A percentile compares a stretch with the other conserved stretches of the same genome.
Conservation (phyloP, 1,140 invertebrate species). For the Physella acuta region DNA sequence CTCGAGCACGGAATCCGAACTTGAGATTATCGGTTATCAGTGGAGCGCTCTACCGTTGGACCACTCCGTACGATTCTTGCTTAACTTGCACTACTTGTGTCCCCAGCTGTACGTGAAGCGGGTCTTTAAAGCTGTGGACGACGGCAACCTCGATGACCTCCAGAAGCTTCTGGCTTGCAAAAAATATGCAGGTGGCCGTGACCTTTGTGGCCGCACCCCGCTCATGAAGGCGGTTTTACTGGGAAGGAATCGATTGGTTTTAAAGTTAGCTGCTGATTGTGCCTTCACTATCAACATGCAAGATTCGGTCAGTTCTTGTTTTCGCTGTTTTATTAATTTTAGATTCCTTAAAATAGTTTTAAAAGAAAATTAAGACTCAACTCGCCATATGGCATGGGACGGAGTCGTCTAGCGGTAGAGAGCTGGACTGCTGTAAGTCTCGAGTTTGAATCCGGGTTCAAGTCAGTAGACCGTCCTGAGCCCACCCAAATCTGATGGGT, state of each 20-base stretch:
- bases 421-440: too few species aligned
- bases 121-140: conserved; percentile 43
- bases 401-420: too few species aligned
- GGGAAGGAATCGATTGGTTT: conserved; percentile 27
- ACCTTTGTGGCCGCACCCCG: conserved; percentile 47
- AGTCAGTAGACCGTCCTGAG: too few species aligned
- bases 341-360: background rate
- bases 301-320: conserved; percentile 39
- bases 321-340: background rate
- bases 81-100: too few species aligned
- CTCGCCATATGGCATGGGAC: too few species aligned
- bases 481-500: too few species aligned
- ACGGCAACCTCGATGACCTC: conserved; percentile 35
- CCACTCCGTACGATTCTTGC: too few species aligned
- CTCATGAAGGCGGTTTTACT: conserved; percentile 44
- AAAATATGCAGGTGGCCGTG: conserved; percentile 40
- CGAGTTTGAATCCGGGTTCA: too few species aligned
- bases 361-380: too few species aligned
- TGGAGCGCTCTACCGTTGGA: too few species aligned
- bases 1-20: too few species aligned
- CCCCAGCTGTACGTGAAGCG: conserved; percentile 36
- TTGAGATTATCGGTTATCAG: too few species aligned
- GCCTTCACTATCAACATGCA: conserved; percentile 33
- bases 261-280: conserved; percentile 36
- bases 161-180: conserved; percentile 42